Conservation (phyloP, 2,888 invertebrate genomes). For the Hirtodrosophila trivittata region DNA sequence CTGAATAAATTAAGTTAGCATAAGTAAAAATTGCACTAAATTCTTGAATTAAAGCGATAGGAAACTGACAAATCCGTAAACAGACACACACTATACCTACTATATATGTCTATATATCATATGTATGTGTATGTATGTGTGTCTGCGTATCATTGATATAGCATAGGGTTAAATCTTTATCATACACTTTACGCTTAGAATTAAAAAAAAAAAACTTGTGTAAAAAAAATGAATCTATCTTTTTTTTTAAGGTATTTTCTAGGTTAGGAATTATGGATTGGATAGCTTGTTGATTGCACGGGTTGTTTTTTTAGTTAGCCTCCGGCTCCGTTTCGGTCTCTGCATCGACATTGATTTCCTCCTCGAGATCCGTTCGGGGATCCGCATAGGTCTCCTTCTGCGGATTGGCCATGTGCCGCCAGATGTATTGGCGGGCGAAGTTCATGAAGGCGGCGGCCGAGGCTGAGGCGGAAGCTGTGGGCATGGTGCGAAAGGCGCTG, state of each 20-base stretch:
- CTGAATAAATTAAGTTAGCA: slow-evolving; percentile 66
- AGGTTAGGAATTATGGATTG: slow-evolving; percentile 9
- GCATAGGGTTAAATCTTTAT: neutral
- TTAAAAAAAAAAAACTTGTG: neutral
- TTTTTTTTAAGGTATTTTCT: slow-evolving; percentile 9
- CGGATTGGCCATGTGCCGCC: slow-evolving; percentile 57
- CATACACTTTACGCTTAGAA: neutral
- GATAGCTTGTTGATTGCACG: slow-evolving; percentile 36
- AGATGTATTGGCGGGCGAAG: slow-evolving; percentile 80
- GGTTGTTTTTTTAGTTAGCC: slow-evolving; percentile 37
- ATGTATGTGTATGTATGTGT: too few species aligned
- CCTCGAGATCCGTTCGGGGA: slow-evolving; percentile 74
- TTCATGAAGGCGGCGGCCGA: slow-evolving; percentile 86
- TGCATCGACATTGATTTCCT: slow-evolving; percentile 92
- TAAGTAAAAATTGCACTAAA: slow-evolving; percentile 67
- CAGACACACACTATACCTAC: neutral
- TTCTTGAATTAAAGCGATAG: slow-evolving; percentile 62
- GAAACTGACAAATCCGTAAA: slow-evolving; percentile 39
- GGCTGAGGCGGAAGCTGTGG: slow-evolving; percentile 52
- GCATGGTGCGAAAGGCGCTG: slow-evolving; percentile 91
- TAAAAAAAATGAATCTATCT: neutral
- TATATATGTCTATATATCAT: slow-evolving; percentile 4
- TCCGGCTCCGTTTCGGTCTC: slow-evolving; percentile 85
- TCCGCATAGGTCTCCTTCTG: slow-evolving; percentile 12
- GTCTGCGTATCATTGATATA: too few species aligned